These are phyloP conservation scores for Heliocidaris erythrogramma DNA, from an alignment of 35 echinoderm and acorn worm genomes.

Conservation along the genomic window DNA sequence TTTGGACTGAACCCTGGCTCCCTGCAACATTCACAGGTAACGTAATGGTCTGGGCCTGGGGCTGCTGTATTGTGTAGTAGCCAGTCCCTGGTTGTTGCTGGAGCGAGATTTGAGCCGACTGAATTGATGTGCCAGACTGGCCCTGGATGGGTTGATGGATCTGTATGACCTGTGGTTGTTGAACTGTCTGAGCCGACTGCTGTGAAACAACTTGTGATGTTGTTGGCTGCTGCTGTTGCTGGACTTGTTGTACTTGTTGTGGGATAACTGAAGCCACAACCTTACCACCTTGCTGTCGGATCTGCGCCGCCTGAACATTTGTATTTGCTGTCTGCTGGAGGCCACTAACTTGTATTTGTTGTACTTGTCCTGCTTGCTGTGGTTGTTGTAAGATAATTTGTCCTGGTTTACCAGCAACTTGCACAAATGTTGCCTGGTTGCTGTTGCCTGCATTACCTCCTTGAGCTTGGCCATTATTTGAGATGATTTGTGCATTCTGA, in stretches of 20 bases:
- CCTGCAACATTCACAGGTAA: conserved; percentile 33
- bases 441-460: background rate
- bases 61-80: conserved; percentile 65
- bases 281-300: conserved; percentile 17
- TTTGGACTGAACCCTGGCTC: conserved; percentile 54
- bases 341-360: conserved; percentile 52
- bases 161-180: conserved; percentile 62
- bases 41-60: conserved; percentile 34
- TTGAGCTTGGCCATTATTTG: background rate
- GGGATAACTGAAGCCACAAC: conserved; percentile 45
- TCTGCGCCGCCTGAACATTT: conserved; percentile 46
- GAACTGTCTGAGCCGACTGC: conserved; percentile 44
- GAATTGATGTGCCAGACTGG: conserved; percentile 20
- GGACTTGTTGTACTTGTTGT: conserved; percentile 47
- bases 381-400: conserved; percentile 31
- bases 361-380: conserved; percentile 47
- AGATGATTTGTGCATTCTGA: conserved; percentile 8
- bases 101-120: conserved; percentile 46
- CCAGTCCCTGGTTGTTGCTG: conserved; percentile 59
- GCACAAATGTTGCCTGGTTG: conserved; percentile 42
- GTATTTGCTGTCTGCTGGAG: conserved; percentile 51
- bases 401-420: conserved; percentile 45
- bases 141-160: conserved; percentile 64
- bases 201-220: conserved; percentile 28
- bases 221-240: conserved; percentile 56